Conservation (phyloP, 1,140 invertebrate species). For the Drosophila guanche region DNA sequence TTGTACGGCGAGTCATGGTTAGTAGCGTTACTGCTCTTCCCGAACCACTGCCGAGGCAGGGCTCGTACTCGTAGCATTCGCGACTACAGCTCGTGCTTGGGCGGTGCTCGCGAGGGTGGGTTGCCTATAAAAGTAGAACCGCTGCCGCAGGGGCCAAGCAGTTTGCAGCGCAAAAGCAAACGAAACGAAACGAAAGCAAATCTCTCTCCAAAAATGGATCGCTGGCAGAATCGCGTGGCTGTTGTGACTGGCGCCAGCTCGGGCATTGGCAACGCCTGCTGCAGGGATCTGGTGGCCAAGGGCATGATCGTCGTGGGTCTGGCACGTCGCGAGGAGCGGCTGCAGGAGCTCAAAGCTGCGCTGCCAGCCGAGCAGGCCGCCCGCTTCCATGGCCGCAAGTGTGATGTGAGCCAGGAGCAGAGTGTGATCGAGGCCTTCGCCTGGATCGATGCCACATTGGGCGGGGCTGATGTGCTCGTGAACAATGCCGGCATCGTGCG, state of each 20-base stretch:
- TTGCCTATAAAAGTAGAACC: too few species aligned
- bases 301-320: constrained; percentile 88
- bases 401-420: constrained; percentile 87
- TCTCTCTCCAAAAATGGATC: constrained; percentile 50
- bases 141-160: too few species aligned
- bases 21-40: too few species aligned
- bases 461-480: constrained; percentile 88
- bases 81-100: too few species aligned
- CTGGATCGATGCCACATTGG: constrained; percentile 86
- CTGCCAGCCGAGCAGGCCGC: constrained; percentile 65
- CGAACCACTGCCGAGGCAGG: too few species aligned
- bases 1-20: too few species aligned
- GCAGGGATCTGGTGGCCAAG: constrained; percentile 83
- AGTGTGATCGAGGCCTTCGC: constrained; percentile 88
- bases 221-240: constrained; percentile 74
- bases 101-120: too few species aligned
- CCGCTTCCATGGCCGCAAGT: constrained; percentile 84
- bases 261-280: constrained; percentile 85
- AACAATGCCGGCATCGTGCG: constrained; percentile 89
- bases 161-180: too few species aligned
- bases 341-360: constrained; percentile 73
- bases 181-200: too few species aligned
- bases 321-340: constrained; percentile 86
- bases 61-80: too few species aligned
- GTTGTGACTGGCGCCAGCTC: constrained; percentile 84